Evolutionary conservation across 2,797 vertebrate genomes (phyloP).

Genomic region (Tenualosa thibaudeaui): DNA sequence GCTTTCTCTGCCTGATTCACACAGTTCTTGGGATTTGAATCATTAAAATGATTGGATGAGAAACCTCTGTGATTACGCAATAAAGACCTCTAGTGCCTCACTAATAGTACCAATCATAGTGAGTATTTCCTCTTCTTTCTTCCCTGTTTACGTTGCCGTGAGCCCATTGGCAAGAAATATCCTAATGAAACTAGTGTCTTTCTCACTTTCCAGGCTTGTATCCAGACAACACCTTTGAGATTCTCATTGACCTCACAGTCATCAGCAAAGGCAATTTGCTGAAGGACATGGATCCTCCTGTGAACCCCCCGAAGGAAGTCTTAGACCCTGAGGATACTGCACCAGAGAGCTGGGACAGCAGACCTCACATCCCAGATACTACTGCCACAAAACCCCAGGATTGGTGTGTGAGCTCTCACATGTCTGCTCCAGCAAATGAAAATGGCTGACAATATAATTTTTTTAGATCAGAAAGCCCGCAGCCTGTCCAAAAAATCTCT

Average conservation of each 20-base stretch:
- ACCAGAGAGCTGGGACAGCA: constrained; percentile 55
- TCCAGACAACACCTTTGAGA: constrained; percentile 61
- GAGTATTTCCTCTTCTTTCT: not conserved
- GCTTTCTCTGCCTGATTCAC: not conserved
- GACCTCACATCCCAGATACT: constrained; percentile 46
- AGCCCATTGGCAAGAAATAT: not conserved
- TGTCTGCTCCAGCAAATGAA: not conserved
- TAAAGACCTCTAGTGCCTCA: not conserved
- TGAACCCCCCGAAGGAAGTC: constrained; percentile 50
- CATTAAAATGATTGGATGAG: constrained; percentile 3
- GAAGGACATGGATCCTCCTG: constrained; percentile 52
- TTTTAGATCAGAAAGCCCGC: not conserved
- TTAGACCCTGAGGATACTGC: constrained; percentile 48
- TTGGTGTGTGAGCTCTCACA: constrained; percentile 42
- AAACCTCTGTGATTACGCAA: constrained; percentile 19
- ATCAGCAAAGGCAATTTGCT: constrained; percentile 59
- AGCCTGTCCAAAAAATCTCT: no score
- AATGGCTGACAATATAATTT: not conserved
- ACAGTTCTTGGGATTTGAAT: constrained; percentile 4
- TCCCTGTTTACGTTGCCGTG: not conserved
- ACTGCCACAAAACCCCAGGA: constrained; percentile 48
- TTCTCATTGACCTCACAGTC: constrained; percentile 56
- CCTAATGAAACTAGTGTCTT: not conserved
- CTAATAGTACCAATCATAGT: constrained; percentile 12
- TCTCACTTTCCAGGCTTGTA: constrained; percentile 51